phyloP scores from a whole-genome alignment of 2,113 vertebrate species.

The Echinops telfairi region DNA sequence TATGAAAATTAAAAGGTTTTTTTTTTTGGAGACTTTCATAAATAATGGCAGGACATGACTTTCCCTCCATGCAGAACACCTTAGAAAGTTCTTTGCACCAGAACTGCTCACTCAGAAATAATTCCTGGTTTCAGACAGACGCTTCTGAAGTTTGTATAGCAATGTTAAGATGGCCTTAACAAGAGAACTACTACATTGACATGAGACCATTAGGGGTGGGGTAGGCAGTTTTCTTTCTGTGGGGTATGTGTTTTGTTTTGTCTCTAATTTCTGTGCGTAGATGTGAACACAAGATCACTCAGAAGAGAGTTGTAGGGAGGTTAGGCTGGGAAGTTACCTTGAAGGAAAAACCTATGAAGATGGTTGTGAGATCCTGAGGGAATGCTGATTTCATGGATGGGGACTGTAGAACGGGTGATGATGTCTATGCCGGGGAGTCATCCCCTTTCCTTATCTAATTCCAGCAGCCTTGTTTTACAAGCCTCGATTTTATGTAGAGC shows the following conservation, averaged over 20 bases:
- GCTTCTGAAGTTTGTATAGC: not conserved
- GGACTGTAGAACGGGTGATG: not conserved
- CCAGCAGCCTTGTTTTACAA: not conserved
- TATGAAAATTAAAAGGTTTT: constrained; percentile 9
- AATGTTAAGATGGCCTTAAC: constrained; percentile 41
- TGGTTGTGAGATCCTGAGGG: not conserved
- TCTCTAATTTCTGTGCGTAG: not conserved
- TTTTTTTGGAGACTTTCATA: not conserved
- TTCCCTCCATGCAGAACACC: not conserved
- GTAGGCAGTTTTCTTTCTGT: not conserved
- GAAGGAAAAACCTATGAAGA: not conserved
- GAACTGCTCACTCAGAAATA: constrained; percentile 17
- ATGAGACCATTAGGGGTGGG: not conserved
- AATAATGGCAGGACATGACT: not conserved
- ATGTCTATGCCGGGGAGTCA: not conserved
- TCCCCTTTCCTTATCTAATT: not conserved
- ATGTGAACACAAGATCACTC: constrained; percentile 7
- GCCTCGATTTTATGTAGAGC: constrained; percentile 42
- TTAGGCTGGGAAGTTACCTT: not conserved
- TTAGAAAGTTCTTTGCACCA: constrained; percentile 34
- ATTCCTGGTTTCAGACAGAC: not conserved
- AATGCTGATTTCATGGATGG: not conserved
- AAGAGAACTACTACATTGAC: constrained; percentile 15
- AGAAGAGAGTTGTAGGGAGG: not conserved
- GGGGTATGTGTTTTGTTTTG: not conserved